Evolutionary conservation across 2,113 vertebrate genomes (phyloP), one percentile per base, ranked within the genome.

Genomic region (Microcebus ravelobensis): DNA sequence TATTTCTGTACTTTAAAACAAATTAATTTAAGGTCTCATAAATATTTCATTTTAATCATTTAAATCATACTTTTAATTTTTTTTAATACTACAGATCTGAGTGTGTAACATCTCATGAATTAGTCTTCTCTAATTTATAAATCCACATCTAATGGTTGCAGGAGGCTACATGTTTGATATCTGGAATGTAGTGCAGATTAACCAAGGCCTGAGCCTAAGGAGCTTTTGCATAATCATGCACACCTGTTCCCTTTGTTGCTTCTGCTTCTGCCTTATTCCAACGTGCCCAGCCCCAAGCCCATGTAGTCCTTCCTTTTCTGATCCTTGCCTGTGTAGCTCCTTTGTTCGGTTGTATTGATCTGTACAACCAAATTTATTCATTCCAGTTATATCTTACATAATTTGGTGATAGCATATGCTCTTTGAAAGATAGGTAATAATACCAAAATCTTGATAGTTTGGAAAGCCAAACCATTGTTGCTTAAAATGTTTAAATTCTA

Each of bases 211-310:
- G 31, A 20, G 23, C 9, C 8, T 52, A 6, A 31, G 52, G 3
- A 34, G 5, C 2, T 1, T n/a, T 13, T 0, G 0, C 0, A 1
- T 8, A 3, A 9, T 27, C 25, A 3, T 2, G 6, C 8, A n/a
- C 9, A 29, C 6, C 29, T 34, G 0, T 50, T 48, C 10, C 67
- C 11, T n/a, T 0, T 17, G 4, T 65, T 48, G 20, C 21, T 25
- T 61, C 25, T 14, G 4, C 5, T 48, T 74, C 25, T 55, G n/a
- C 50, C 31, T 57, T 79, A 14, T 63, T 52, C 31, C 61, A 34
- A 0, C 17, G 8, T 8, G 21, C 5, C 48, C 34, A 59, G 34
- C 2, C 27, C n/a, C 13, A 29, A 27, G 21, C 2, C 0, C 5
- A 29, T 6, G 9, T 3, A 55, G 6, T 18, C 5, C 11, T 48